These are phyloP conservation scores for Cervus canadensis DNA, from an alignment of 2,113 vertebrate species.

Conservation along the genomic window DNA sequence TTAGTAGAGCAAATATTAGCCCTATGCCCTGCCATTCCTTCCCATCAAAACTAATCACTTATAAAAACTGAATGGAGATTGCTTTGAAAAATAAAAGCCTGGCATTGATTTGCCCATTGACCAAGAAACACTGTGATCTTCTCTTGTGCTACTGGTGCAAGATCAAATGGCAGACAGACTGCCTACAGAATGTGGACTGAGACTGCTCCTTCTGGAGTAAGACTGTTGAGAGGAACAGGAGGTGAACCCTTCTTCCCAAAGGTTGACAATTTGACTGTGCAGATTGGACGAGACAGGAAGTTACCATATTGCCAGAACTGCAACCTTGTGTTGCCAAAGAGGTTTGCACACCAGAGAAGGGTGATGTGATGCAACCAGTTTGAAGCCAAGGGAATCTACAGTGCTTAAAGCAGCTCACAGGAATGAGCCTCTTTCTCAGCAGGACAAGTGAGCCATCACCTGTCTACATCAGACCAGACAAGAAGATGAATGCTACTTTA, in stretches of 20 bases:
- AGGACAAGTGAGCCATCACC: not conserved
- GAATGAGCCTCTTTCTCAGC: not conserved
- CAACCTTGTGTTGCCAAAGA: not conserved
- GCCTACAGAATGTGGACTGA: not conserved
- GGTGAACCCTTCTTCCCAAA: not conserved
- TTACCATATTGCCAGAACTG: not conserved
- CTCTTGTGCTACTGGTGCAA: not conserved
- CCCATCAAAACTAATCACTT: not conserved
- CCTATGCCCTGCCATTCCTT: not conserved
- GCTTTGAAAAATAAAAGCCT: not conserved
- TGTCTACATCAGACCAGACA: not conserved
- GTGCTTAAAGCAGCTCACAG: not conserved
- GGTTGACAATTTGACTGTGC: not conserved
- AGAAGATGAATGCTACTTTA: not conserved
- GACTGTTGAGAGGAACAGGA: not conserved
- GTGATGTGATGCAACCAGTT: not conserved
- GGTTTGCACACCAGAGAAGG: no score
- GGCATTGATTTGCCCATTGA: not conserved
- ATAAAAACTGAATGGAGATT: not conserved
- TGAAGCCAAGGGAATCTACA: not conserved
- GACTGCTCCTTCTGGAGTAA: not conserved
- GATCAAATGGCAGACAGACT: not conserved
- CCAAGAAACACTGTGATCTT: not conserved
- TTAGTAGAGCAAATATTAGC: not conserved
- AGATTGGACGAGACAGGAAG: no score